Percentiles rank a stretch among this genome's conserved stretches.
phyloP scores from a whole-genome alignment of 2,113 vertebrate genomes.

The Leptobrachium leishanense region DNA sequence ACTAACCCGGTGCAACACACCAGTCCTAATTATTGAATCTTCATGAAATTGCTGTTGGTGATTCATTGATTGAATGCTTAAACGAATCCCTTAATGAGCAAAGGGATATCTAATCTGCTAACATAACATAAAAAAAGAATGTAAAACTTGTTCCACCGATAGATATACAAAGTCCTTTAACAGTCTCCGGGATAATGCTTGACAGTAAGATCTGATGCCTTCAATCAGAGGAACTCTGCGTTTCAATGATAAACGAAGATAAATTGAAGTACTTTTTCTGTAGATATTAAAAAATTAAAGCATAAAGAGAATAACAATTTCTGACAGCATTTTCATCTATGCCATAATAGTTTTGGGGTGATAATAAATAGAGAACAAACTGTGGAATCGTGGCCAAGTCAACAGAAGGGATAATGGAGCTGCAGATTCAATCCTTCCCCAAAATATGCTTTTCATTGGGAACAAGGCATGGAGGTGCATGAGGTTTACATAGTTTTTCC shows the following conservation, averaged over 20 bases:
- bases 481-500: too few relatives aligned
- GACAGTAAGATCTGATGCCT: slow-evolving; percentile 12
- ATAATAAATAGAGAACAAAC: too few relatives aligned
- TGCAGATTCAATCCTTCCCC: too few relatives aligned
- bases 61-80: slow-evolving; percentile 99
- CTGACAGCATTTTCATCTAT: too few relatives aligned
- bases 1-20: slow-evolving; percentile 81
- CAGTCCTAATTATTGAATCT: slow-evolving; percentile 81
- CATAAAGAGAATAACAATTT: too few relatives aligned
- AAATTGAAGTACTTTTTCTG: neutral
- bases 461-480: too few relatives aligned
- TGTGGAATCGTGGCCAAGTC: too few relatives aligned
- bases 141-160: slow-evolving; percentile 27
- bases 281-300: too few relatives aligned
- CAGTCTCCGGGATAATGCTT: neutral
- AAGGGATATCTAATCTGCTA: slow-evolving; percentile 70
- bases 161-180: slow-evolving; percentile 30
- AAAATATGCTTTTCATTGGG: too few relatives aligned
- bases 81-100: slow-evolving; percentile 82
- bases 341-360: too few relatives aligned
- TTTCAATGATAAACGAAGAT: neutral
- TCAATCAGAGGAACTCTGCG: neutral
- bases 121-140: slow-evolving; percentile 40
- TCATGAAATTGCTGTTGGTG: slow-evolving; percentile 93
- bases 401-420: too few relatives aligned